Conservation (phyloP, 2,888 invertebrate genomes). For the Coecobrya sp. region DNA sequence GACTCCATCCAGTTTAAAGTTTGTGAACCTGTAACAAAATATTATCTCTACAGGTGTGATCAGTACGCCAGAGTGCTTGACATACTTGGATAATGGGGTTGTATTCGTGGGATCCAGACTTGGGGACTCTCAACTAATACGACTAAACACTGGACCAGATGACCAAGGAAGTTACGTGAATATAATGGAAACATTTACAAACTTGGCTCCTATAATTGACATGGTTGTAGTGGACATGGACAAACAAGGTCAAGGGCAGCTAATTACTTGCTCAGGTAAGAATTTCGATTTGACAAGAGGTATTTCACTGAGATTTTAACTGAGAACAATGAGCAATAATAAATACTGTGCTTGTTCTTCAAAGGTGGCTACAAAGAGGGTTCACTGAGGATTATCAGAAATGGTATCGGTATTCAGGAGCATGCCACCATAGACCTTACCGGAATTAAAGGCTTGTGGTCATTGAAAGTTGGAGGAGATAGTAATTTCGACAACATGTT, state of each 20-base stretch:
- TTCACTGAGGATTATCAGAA: conserved; percentile 97
- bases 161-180: conserved; percentile 95
- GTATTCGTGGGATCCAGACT: conserved; percentile 98
- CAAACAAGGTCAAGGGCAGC: conserved; percentile 98
- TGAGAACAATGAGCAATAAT: no score
- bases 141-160: conserved; percentile 94
- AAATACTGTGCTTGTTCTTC: neutral
- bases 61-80: conserved; percentile 98
- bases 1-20: no score
- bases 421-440: conserved; percentile 98
- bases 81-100: conserved; percentile 99
- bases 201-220: conserved; percentile 98
- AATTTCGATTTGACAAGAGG: conserved; percentile 5
- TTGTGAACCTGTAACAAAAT: neutral
- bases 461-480: conserved; percentile 92
- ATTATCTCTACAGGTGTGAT: conserved; percentile 91
- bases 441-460: conserved; percentile 99
- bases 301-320: no score
- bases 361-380: conserved; percentile 98
- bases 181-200: conserved; percentile 98
- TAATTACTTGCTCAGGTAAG: conserved; percentile 98
- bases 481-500: conserved; percentile 94
- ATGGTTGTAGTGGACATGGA: conserved; percentile 99
- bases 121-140: conserved; percentile 98
- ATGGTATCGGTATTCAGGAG: conserved; percentile 99